Percentiles rank a stretch among this genome's conserved stretches.
phyloP scores from a whole-genome alignment of 1,140 invertebrate genomes.

The Bombus waltoni region DNA sequence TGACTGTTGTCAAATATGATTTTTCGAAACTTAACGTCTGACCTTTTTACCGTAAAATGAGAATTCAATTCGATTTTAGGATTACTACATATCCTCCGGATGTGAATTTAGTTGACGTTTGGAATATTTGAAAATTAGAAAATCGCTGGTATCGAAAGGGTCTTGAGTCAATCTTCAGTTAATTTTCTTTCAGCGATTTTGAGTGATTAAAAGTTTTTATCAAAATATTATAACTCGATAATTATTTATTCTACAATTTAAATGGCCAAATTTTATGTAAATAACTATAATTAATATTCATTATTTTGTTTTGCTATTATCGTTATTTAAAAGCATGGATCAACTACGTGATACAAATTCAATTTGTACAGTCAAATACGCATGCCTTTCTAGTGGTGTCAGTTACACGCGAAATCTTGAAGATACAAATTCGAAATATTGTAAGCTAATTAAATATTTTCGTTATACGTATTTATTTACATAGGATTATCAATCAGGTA shows the following conservation, averaged over 20 bases:
- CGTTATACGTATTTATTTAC: background rate
- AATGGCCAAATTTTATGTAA: background rate
- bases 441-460: background rate
- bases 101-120: background rate
- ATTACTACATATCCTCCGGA: background rate
- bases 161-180: background rate
- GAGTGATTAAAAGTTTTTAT: background rate
- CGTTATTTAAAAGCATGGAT: background rate
- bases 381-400: background rate
- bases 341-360: background rate
- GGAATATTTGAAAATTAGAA: background rate
- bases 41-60: too few species aligned
- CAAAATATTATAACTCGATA: background rate
- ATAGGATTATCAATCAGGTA: background rate
- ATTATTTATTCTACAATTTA: background rate
- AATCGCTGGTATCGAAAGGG: conserved; percentile 1
- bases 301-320: background rate
- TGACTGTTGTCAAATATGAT: background rate
- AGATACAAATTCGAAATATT: background rate
- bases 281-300: background rate
- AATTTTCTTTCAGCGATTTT: background rate
- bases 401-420: background rate
- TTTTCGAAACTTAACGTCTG: conserved; percentile 3
- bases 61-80: background rate
- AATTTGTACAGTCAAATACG: background rate